Base-by-base conservation (phyloP, 1,140 invertebrate genomes). In the Mylabris phalerata region DNA sequence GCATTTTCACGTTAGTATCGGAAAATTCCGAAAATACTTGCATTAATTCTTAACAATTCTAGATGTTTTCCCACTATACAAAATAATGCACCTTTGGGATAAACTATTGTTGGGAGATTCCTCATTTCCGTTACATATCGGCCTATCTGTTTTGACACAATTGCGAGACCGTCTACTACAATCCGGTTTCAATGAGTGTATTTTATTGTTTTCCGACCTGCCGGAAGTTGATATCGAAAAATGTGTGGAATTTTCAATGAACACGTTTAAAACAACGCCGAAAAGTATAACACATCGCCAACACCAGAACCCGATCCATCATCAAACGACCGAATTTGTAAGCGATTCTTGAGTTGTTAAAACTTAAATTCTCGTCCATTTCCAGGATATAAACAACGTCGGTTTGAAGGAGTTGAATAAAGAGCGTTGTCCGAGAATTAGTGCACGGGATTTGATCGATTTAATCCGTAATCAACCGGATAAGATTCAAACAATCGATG, bases 71-170 rank as follows among this genome's bases (percentile, higher is more conserved):
- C 97, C 97, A 1, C 77, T 99, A 4, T 93, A 98, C 72, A 98
- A 98, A 80, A 96, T 99, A 58, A 84, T 99, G 48, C 95, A 98
- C 77, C 72, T 99, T 46, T 99, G 97, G 97, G 97, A 99, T 75
- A 95, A 94, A 47, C 77, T 99, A 25, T 78, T 99, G 59, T 79
- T 98, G 4, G 93, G 94, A 56, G 92, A 96, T 70, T 89, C 92
- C 0, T 91, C 93, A 0, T 93, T 98, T 75, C 95, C 97, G 2
- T 77, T 99, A 0, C 95, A 92, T 70, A 91, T 99, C 70, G 97
- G 95, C 4, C 82, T 98, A 2, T 90, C 95, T 0, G 93, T 99
- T 64, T 77, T 99, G 24, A 84, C 88, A 47, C 95, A 98, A 73
- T 75, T 98, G 24, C 77, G 92, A 62, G 87, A 88, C 65, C 87